Conservation (phyloP, 1,140 invertebrate species). For the Anadara kagoshimensis region DNA sequence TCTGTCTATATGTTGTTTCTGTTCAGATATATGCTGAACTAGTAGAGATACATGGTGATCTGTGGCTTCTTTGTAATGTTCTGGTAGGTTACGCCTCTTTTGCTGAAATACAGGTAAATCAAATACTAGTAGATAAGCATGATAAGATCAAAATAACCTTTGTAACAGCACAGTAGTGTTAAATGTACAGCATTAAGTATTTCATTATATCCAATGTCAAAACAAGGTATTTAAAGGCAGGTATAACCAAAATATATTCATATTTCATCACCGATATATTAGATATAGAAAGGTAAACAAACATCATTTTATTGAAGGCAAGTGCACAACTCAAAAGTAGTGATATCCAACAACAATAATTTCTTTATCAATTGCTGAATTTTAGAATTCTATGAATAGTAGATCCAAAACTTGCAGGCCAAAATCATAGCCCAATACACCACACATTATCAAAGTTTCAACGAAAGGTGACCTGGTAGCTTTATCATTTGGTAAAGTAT, state of each 20-base stretch:
- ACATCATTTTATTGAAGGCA: too few relatives aligned
- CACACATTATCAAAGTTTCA: too few relatives aligned
- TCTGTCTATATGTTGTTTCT: background rate
- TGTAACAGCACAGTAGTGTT: too few relatives aligned
- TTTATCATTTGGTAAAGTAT: too few relatives aligned
- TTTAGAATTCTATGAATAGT: too few relatives aligned
- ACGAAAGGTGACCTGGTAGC: too few relatives aligned
- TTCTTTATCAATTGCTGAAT: background rate
- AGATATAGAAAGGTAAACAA: too few relatives aligned
- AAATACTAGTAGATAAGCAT: background rate
- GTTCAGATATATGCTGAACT: slow-evolving; percentile 12
- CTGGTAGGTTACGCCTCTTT: slow-evolving; percentile 3
- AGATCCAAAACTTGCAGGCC: too few relatives aligned
- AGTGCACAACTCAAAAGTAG: too few relatives aligned
- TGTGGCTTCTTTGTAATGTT: slow-evolving; percentile 10
- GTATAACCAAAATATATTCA: background rate
- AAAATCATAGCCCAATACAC: too few relatives aligned
- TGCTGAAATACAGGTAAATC: background rate
- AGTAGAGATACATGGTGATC: slow-evolving; percentile 18
- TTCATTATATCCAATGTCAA: background rate
- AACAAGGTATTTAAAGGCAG: background rate
- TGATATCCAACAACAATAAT: background rate
- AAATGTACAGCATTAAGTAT: background rate
- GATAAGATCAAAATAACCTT: background rate
- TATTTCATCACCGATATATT: too few relatives aligned